A percentile compares a stretch with the other conserved stretches of the same genome.
phyloP scores from a whole-genome alignment of 2,888 invertebrate species.

The Malachius bipustulatus region DNA sequence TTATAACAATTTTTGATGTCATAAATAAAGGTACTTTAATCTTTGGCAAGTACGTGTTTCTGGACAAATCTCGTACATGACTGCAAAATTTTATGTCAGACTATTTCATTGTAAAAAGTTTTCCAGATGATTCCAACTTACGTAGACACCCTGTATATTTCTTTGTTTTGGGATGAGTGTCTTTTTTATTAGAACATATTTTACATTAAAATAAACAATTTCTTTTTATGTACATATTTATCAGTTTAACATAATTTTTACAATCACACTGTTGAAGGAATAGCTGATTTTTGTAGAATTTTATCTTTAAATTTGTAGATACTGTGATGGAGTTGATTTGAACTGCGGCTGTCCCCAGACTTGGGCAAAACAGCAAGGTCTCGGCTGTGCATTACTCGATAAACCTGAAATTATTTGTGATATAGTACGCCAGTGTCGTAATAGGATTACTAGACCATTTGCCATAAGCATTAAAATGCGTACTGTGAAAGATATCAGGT shows the following conservation, averaged over 20 bases:
- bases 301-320: too few relatives aligned
- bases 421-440: slow-evolving; percentile 64
- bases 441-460: slow-evolving; percentile 59
- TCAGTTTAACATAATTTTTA: not conserved
- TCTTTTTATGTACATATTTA: slow-evolving; percentile 2
- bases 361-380: slow-evolving; percentile 87
- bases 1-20: too few relatives aligned
- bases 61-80: too few relatives aligned
- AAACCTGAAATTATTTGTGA: slow-evolving; percentile 76
- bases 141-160: too few relatives aligned
- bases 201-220: not conserved
- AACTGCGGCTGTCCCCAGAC: slow-evolving; percentile 97
- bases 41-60: too few relatives aligned
- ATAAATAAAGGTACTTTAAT: too few relatives aligned
- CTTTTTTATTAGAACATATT: not conserved
- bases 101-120: too few relatives aligned
- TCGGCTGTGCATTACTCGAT: slow-evolving; percentile 72
- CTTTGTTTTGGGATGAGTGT: too few relatives aligned
- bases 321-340: slow-evolving; percentile 84
- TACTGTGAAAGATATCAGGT: slow-evolving; percentile 54
- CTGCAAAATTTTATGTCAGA: too few relatives aligned
- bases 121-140: too few relatives aligned
- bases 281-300: too few relatives aligned
- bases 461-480: slow-evolving; percentile 90
- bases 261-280: too few relatives aligned